Conservation (phyloP, 2,888 invertebrate species). For the Augochlorella aurata region DNA sequence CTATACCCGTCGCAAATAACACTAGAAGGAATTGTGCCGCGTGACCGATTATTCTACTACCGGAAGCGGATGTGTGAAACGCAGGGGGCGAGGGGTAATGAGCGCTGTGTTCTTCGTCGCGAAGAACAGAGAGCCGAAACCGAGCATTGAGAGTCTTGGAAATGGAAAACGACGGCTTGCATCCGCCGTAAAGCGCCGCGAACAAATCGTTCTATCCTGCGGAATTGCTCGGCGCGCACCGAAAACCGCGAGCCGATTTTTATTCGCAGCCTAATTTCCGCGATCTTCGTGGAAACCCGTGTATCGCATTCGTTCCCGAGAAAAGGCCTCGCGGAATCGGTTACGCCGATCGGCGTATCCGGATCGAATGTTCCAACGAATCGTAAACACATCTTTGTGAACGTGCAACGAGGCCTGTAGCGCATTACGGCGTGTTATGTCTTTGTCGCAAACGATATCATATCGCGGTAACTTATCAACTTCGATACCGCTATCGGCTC, state of each 20-base stretch:
- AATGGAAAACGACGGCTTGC: conserved; percentile 42
- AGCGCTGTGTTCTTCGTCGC: conserved; percentile 58
- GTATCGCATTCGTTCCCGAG: not conserved
- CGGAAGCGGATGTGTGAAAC: conserved; percentile 82
- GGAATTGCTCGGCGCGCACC: not conserved
- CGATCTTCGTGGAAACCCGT: not conserved
- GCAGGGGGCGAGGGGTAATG: conserved; percentile 72
- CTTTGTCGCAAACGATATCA: conserved; percentile 77
- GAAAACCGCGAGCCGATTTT: not conserved
- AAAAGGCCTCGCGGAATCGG: conserved; percentile 33
- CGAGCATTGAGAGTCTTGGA: conserved; percentile 53
- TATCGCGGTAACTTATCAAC: conserved; percentile 78
- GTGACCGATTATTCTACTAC: conserved; percentile 78
- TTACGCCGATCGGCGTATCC: conserved; percentile 19
- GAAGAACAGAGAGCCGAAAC: conserved; percentile 62
- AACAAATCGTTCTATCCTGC: not conserved
- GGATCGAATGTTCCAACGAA: conserved; percentile 54
- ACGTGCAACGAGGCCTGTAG: conserved; percentile 31
- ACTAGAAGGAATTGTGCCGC: conserved; percentile 74
- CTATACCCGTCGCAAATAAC: conserved; percentile 65
- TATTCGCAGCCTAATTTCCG: not conserved
- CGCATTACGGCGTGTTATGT: conserved; percentile 73
- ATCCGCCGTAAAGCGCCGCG: conserved; percentile 33
- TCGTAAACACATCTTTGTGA: conserved; percentile 57
- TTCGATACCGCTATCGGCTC: conserved; percentile 77